Percentiles rank a stretch among this genome's conserved stretches.
These are phyloP conservation scores for Aphis craccivora DNA, from an alignment of 1,140 invertebrate genomes.

Conservation along the genomic window DNA sequence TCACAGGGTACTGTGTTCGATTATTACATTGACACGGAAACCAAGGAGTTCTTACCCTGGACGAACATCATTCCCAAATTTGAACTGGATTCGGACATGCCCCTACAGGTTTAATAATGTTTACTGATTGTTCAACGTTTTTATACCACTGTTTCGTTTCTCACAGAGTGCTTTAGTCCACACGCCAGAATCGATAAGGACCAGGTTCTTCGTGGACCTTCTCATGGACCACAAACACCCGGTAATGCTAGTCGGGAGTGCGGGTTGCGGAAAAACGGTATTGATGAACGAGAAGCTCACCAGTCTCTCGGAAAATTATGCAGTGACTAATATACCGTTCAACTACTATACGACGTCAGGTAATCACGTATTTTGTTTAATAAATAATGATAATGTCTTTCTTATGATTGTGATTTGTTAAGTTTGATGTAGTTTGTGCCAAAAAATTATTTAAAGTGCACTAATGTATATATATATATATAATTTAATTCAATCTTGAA, in stretches of 20 bases:
- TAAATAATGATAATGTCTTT: no score
- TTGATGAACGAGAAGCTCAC: conserved; percentile 85
- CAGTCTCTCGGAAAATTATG: conserved; percentile 83
- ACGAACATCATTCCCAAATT: conserved; percentile 87
- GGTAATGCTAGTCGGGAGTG: conserved; percentile 92
- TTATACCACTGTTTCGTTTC: not conserved
- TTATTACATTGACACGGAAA: conserved; percentile 90
- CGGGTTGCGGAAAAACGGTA: conserved; percentile 91
- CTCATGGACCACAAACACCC: conserved; percentile 87
- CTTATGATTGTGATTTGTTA: not conserved
- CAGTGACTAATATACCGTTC: conserved; percentile 90
- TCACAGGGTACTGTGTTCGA: conserved; percentile 92
- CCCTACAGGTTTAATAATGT: conserved; percentile 75
- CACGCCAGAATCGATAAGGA: conserved; percentile 89
- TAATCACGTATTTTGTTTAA: conserved; percentile 47
- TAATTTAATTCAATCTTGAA: not conserved
- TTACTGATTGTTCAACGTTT: not conserved
- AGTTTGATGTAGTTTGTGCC: not conserved
- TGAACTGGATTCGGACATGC: conserved; percentile 89
- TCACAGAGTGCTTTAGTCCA: conserved; percentile 75
- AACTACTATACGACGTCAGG: conserved; percentile 94
- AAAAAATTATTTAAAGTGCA: not conserved
- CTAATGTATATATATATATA: not conserved
- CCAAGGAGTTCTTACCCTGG: conserved; percentile 90
- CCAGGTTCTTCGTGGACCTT: conserved; percentile 88